phyloP scores from a whole-genome alignment of 2,888 invertebrate species.

The Stenodema calcarata region DNA sequence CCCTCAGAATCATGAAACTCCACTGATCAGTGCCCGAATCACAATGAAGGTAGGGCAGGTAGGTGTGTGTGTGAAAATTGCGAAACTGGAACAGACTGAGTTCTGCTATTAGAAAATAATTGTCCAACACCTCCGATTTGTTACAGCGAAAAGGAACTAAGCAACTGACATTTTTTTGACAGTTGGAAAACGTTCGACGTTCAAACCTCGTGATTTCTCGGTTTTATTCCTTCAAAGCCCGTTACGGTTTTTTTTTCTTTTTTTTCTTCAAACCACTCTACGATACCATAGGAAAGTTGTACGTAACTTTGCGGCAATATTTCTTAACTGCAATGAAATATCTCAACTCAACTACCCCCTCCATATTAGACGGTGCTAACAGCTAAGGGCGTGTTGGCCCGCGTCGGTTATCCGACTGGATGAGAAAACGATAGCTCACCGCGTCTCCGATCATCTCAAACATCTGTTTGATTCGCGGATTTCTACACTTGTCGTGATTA shows the following conservation, averaged over 20 bases:
- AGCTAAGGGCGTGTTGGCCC: not conserved
- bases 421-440: not conserved
- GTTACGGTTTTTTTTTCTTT: not conserved
- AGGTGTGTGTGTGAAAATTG: not conserved
- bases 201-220: slow-evolving; percentile 2
- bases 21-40: no score
- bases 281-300: not conserved
- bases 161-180: not conserved
- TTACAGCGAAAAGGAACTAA: not conserved
- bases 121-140: slow-evolving; percentile 4
- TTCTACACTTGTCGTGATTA: slow-evolving; percentile 1
- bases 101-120: slow-evolving; percentile 28
- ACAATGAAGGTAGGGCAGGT: not conserved
- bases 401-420: not conserved
- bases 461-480: slow-evolving; percentile 24
- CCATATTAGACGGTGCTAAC: not conserved
- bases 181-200: not conserved
- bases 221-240: not conserved
- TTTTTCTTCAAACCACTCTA: not conserved
- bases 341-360: not conserved
- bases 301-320: not conserved
- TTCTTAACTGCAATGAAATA: slow-evolving; percentile 5
- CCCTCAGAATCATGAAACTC: no score
- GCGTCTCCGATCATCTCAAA: not conserved
- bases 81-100: not conserved